Percentiles rank a stretch among this genome's conserved stretches.
Conservation (phyloP, 2,888 invertebrate genomes). For the Cephus runcator region DNA sequence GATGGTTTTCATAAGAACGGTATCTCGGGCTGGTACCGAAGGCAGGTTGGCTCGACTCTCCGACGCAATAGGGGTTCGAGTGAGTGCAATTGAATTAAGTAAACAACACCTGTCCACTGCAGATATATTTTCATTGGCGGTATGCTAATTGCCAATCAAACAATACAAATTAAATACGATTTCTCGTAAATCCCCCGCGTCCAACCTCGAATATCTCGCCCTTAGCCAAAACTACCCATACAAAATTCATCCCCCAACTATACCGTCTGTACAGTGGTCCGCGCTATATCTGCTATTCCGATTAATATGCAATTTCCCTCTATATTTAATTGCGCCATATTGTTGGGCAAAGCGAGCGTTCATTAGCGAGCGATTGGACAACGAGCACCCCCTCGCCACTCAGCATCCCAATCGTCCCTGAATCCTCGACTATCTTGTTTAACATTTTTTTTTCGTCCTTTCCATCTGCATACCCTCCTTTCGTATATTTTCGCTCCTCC, state of each 20-base stretch:
- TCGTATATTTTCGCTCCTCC: not conserved
- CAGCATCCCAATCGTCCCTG: not conserved
- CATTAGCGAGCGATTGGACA: not conserved
- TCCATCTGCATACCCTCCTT: not conserved
- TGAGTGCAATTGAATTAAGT: conserved; percentile 36
- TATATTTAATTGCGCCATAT: not conserved
- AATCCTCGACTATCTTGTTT: not conserved
- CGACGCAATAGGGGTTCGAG: conserved; percentile 10
- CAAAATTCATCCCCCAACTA: not conserved
- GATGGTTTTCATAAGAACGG: not conserved
- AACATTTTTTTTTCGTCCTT: too few relatives aligned
- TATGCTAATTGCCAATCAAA: conserved; percentile 51
- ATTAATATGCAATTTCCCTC: not conserved
- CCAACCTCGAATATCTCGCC: not conserved
- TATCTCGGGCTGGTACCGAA: not conserved
- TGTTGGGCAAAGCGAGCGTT: not conserved
- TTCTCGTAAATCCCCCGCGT: not conserved
- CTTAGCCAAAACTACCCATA: not conserved
- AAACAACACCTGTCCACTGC: conserved; percentile 43
- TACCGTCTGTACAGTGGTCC: not conserved
- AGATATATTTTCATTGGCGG: conserved; percentile 46
- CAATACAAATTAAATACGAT: conserved; percentile 24
- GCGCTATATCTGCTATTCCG: not conserved
- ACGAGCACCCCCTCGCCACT: not conserved
- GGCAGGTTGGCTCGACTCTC: not conserved